Conservation (phyloP, 1,140 invertebrate species). For the Cheumatopsyche charites region DNA sequence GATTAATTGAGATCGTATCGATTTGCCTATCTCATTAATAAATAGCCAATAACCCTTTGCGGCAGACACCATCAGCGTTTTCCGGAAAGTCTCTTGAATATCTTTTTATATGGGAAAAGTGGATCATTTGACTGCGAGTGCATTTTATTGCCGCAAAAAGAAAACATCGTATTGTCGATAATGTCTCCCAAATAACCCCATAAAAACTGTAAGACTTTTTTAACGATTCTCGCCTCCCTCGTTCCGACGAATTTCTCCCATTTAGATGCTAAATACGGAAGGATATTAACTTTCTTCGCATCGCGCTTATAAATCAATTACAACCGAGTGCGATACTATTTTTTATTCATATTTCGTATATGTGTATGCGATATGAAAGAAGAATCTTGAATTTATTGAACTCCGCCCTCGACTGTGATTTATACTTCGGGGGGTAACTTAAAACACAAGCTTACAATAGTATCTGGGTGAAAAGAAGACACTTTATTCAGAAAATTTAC, state of each 20-base stretch:
- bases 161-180: conserved; percentile 39
- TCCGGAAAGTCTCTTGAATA: conserved; percentile 21
- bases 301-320: too few relatives aligned
- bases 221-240: neutral
- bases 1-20: neutral
- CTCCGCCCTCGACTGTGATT: conserved; percentile 28
- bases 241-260: neutral
- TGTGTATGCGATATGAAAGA: conserved; percentile 11
- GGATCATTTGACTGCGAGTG: conserved; percentile 40
- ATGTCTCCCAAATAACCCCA: conserved; percentile 39
- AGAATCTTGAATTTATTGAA: conserved; percentile 4
- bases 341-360: conserved; percentile 12
- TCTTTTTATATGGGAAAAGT: conserved; percentile 34
- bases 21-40: conserved; percentile 42
- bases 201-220: conserved; percentile 46
- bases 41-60: conserved; percentile 47
- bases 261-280: neutral
- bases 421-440: conserved; percentile 21
- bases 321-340: neutral
- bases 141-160: conserved; percentile 46
- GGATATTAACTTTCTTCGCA: too few relatives aligned
- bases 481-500: neutral
- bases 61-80: conserved; percentile 36
- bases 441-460: conserved; percentile 34
- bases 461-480: conserved; percentile 25